Percentiles rank a stretch among this genome's conserved stretches.
phyloP scores from a whole-genome alignment of 1,140 invertebrate species.

The Diorhabda elongata region DNA sequence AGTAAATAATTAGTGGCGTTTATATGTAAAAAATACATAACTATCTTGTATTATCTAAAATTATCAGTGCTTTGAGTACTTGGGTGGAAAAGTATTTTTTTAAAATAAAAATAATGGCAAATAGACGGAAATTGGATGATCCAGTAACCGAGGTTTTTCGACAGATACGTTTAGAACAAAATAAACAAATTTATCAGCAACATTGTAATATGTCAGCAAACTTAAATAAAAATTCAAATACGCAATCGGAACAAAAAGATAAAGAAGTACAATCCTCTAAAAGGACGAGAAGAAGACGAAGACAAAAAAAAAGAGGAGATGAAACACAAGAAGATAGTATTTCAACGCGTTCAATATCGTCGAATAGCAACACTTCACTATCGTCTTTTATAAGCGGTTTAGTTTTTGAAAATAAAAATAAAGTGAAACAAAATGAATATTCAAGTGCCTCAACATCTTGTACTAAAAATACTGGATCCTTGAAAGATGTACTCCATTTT shows the following conservation, averaged over 20 bases:
- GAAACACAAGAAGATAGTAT: constrained; percentile 1
- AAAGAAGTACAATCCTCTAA: background rate
- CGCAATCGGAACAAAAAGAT: background rate
- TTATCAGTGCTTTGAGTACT: too few relatives aligned
- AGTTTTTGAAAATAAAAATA: background rate
- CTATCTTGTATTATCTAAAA: too few relatives aligned
- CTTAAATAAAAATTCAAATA: too few relatives aligned
- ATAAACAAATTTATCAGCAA: too few relatives aligned
- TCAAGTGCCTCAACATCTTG: background rate
- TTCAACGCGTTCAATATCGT: background rate
- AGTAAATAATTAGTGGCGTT: too few relatives aligned
- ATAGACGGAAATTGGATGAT: too few relatives aligned
- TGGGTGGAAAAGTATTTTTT: too few relatives aligned
- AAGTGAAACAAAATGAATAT: background rate
- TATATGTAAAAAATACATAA: too few relatives aligned
- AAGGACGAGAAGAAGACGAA: constrained; percentile 5
- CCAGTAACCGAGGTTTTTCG: too few relatives aligned
- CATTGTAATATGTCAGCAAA: too few relatives aligned
- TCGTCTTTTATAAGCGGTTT: background rate
- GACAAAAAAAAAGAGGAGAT: background rate
- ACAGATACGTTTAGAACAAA: too few relatives aligned
- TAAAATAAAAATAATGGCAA: too few relatives aligned
- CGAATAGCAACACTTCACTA: background rate
- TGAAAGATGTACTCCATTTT: constrained; percentile 13
- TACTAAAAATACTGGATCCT: background rate